Base-by-base conservation (phyloP, 2,888 invertebrate genomes). In the Clitarchus hookeri region DNA sequence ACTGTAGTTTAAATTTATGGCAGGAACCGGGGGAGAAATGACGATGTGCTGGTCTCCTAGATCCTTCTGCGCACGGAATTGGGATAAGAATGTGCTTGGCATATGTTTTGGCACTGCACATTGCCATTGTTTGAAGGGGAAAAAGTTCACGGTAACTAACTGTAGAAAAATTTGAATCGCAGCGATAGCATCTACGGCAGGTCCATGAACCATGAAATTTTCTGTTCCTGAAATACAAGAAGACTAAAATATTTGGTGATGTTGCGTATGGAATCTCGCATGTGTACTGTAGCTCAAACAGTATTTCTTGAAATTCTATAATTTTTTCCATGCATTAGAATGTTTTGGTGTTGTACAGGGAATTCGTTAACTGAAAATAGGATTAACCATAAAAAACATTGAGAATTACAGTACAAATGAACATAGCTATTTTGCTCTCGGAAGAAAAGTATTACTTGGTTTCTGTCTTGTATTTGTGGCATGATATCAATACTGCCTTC, bases 331-430 rank as follows among this genome's bases (percentile, higher is more conserved):
- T 23, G n/a, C 19, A 65, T 65, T 65, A 65, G 65, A n/a, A n/a
- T 65, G 19, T 23, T 65, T 65, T 65, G 65, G 65, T 65, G 65
- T 65, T 65, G 8, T 65, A 65, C 65, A 65, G 65, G 65, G 65
- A 65, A 65, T 65, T 65, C 16, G 19, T 65, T 65, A 65, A 65
- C 1, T 65, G 65, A 65, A 65, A 65, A 23, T 65, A 65, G 65
- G n/a, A 65, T 23, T 65, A 65, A 23, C 65, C 65, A 19, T 65
- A 23, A 65, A n/a, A 65, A 65, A 65, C 65, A 53, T 53, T 65
- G 79, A 84, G 85, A 86, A 86, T 79, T 85, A 87, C 87, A 87
- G 87, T 87, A 87, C 87, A 87, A 87, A 87, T 85, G 85, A 84
- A 83, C 84, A 84, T 84, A 23, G 19, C n/a, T 65, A 65, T 65